Evolutionary conservation across 2,797 vertebrate genomes (phyloP).

Genomic region (Yasuhikotakia modesta): DNA sequence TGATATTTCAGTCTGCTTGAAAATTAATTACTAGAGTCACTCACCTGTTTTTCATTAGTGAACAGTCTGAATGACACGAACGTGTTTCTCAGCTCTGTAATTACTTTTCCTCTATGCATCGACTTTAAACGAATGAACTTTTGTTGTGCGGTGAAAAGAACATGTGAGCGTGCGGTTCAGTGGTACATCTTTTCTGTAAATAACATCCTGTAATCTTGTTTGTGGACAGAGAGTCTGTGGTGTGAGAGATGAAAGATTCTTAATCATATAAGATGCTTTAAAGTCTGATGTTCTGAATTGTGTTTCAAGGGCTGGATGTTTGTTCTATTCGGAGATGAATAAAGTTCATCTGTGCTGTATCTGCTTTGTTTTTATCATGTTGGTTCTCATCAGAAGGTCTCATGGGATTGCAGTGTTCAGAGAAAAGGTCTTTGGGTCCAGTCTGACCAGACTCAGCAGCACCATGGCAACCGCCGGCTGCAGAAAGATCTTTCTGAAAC

Average conservation of each 20-base stretch:
- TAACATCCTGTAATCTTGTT: slow-evolving; percentile 36
- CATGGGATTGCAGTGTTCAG: slow-evolving; percentile 57
- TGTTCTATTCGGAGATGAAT: slow-evolving; percentile 6
- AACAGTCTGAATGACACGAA: slow-evolving; percentile 29
- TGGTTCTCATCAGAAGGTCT: slow-evolving; percentile 57
- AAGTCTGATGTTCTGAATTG: slow-evolving; percentile 10
- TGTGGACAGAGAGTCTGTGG: neutral
- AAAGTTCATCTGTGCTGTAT: slow-evolving; percentile 23
- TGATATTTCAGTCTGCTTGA: slow-evolving; percentile 35
- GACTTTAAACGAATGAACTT: slow-evolving; percentile 44
- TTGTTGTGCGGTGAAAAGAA: slow-evolving; percentile 33
- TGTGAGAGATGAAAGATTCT: slow-evolving; percentile 40
- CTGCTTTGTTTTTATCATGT: slow-evolving; percentile 60
- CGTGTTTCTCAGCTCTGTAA: slow-evolving; percentile 45
- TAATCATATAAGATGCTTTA: slow-evolving; percentile 38
- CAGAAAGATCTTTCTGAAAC: slow-evolving; percentile 47
- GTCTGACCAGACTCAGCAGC: slow-evolving; percentile 18
- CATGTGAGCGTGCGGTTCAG: slow-evolving; percentile 8
- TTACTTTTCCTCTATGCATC: slow-evolving; percentile 40
- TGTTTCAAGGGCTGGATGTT: slow-evolving; percentile 33
- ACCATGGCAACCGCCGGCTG: slow-evolving; percentile 57
- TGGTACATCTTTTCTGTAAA: slow-evolving; percentile 18
- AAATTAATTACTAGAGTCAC: slow-evolving; percentile 48
- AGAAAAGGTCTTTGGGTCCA: slow-evolving; percentile 52
- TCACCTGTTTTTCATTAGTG: slow-evolving; percentile 47